Percentiles rank a stretch among this genome's conserved stretches.
Conservation (phyloP, 2,113 vertebrate species). For the Scolopax mira region DNA sequence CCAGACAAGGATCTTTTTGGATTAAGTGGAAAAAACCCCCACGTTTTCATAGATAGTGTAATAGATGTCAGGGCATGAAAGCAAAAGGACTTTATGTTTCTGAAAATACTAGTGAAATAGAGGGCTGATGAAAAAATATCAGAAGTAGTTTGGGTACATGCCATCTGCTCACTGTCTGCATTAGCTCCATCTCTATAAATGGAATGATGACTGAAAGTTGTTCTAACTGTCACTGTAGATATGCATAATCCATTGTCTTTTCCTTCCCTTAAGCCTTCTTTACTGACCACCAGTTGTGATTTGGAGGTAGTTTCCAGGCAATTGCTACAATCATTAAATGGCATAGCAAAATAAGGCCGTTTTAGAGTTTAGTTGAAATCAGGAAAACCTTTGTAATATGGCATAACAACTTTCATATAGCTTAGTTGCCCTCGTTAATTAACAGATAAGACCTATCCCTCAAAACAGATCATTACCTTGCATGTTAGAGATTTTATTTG, state of each 20-base stretch:
- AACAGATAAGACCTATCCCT: neutral
- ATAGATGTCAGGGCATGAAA: accelerated
- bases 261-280: neutral
- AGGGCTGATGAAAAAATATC: neutral
- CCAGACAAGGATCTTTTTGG: neutral
- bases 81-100: accelerated
- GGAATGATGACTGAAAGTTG: neutral
- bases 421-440: neutral
- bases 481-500: neutral
- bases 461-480: neutral
- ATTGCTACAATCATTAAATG: neutral
- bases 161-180: accelerated
- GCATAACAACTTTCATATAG: neutral
- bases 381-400: neutral
- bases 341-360: neutral
- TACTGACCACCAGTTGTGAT: neutral
- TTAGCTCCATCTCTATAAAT: neutral
- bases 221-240: neutral
- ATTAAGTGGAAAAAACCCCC: neutral
- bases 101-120: neutral
- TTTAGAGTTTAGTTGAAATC: neutral
- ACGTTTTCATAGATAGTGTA: neutral
- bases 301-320: neutral
- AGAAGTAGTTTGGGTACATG: neutral
- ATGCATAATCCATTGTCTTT: neutral